Base-by-base conservation (phyloP, 2,888 invertebrate species). In the Drosophila dives region DNA sequence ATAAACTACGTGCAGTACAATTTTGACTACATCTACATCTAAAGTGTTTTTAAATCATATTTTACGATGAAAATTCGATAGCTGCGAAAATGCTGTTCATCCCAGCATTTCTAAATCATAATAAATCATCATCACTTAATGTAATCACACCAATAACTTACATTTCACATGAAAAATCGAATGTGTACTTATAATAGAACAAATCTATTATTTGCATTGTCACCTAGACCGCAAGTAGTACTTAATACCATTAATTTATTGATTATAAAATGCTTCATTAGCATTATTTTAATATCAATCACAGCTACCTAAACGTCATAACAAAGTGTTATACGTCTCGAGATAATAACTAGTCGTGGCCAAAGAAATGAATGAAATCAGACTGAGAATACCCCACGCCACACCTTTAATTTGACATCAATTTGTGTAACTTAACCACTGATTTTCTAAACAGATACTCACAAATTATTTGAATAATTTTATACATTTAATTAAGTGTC, bases 31-130 rank as follows among this genome's bases (percentile, higher is more conserved):
- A 59, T 88, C 69, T 34, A 75, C n/a, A n/a, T n/a, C n/a, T 61
- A 2, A 90, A 53, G 32, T 59, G 40, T 10, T 90, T 38, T 72
- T 70, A 36, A 91, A 54, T 2, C 87, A 89, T 11, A 91, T 76
- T 26, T 75, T 75, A 0, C 78, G 48, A 84, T 80, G 2, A 91
- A 91, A 26, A 88, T 77, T 2, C 90, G 86, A 80, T 88, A 82
- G 12, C 38, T 60, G 10, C 66, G 69, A 2, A 91, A 40, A 11
- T 78, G 64, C 92, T 92, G 2, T 55, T 53, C 0, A 76, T 77
- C 12, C 55, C 54, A 61, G 55, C 91, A 92, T 73, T 86, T 88
- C 36, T 80, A 56, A 29, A 80, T 68, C 29, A 29, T 26, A 4
- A 26, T 17, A 49, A 17, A 49, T 49, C 17, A 26, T 17, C 26